A percentile compares a stretch with the other conserved stretches of the same genome.
phyloP scores from a whole-genome alignment of 1,140 invertebrate species.

The Zaprionus kolodkinae region DNA sequence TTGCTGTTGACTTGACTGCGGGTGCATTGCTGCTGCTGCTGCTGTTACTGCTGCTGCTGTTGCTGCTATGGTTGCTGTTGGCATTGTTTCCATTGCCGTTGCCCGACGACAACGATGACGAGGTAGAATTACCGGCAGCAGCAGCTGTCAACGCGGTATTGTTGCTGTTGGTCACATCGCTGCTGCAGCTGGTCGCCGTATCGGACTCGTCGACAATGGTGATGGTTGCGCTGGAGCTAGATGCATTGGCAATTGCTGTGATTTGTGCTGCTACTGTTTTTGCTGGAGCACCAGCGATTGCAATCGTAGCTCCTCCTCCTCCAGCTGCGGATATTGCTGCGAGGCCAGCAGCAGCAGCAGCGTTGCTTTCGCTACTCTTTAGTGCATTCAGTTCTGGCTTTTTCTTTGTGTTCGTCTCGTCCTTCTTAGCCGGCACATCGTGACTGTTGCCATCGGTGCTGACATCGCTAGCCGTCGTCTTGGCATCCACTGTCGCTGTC shows the following conservation, averaged over 20 bases:
- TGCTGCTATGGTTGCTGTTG: constrained; percentile 4
- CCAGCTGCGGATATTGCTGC: background rate
- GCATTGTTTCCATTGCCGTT: background rate
- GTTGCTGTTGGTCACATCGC: constrained; percentile 43
- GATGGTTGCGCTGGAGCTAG: constrained; percentile 44
- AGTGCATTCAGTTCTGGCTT: constrained; percentile 43
- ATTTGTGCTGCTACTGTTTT: background rate
- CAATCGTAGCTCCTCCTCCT: background rate
- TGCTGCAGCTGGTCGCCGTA: constrained; percentile 64
- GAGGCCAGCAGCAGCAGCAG: background rate
- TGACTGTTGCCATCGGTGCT: constrained; percentile 6
- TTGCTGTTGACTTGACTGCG: background rate
- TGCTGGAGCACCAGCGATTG: constrained; percentile 6
- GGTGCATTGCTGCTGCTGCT: constrained; percentile 17
- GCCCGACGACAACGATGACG: constrained; percentile 14
- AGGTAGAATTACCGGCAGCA: constrained; percentile 8
- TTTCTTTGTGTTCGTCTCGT: constrained; percentile 42
- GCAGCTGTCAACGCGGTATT: constrained; percentile 17
- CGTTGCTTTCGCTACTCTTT: background rate
- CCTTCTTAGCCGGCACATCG: constrained; percentile 47
- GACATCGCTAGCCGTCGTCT: constrained; percentile 24
- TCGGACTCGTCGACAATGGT: constrained; percentile 72
- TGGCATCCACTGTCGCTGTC: background rate
- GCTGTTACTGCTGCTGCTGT: background rate
- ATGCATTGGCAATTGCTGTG: background rate